Base-by-base conservation (phyloP, 1,140 invertebrate genomes). In the Trialeurodes vaporariorum region DNA sequence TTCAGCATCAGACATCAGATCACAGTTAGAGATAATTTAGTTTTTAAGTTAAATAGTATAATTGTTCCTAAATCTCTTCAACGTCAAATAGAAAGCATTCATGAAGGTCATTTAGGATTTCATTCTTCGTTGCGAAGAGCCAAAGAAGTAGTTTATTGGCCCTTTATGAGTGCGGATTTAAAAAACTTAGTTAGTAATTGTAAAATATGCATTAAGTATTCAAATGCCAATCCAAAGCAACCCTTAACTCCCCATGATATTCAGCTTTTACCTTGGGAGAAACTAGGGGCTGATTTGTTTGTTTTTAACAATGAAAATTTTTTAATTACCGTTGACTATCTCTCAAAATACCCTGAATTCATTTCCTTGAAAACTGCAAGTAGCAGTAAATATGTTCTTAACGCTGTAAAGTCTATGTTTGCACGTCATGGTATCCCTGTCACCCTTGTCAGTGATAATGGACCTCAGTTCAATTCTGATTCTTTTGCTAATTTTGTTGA, bases 401-500 rank as follows among this genome's bases (percentile, higher is more conserved):
- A 73, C 1, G 67, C 63, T 2, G 61, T 73, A 0, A 75, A 76
- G 66, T 23, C 22, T n/a, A 64, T 71, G 22, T 76, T 76, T 70
- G 66, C 73, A 25, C 68, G 70, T 22, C 72, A 71, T 66, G 77
- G 77, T 1, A 76, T 79, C 58, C 77, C 78, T 22, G 64, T 70
- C 24, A 73, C 72, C 27, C 2, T 78, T 24, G 68, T 78, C 17
- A 72, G 68, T 11, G 79, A 81, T 71, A 77, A 78, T 70, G 77
- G 75, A 2, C 75, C 78, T 1, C 76, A 79, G 62, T 81, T 77
- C 67, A 59, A 62, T 1, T 76, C 73, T 9, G 26, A 62, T 2
- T 71, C 76, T 63, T 82, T 82, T 71, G 69, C 67, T 65, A 66
- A 72, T 2, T 82, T 81, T 74, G 61, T 73, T 1, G 71, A 71